These are phyloP conservation scores for Elgaria multicarinata DNA, from an alignment of 2,113 vertebrate genomes.

Conservation along the genomic window DNA sequence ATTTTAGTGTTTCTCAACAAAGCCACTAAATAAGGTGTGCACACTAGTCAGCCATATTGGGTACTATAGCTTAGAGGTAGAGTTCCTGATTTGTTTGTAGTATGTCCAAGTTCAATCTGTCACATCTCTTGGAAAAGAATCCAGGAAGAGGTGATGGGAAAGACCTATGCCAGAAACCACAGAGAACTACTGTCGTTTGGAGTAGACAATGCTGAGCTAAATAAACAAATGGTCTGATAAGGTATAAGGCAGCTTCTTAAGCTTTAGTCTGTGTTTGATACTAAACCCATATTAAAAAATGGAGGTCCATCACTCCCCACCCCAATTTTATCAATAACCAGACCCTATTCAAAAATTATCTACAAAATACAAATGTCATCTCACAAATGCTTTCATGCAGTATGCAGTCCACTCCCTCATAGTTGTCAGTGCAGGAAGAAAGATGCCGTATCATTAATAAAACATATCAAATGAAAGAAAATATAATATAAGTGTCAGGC, in stretches of 20 bases:
- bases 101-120: background rate
- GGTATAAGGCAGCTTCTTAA: background rate
- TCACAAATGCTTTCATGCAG: background rate
- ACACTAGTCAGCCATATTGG: background rate
- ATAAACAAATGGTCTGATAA: no score
- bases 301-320: background rate
- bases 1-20: background rate
- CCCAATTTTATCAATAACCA: background rate
- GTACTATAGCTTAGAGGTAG: background rate
- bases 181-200: background rate
- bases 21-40: background rate
- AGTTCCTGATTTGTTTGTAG: background rate
- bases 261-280: background rate
- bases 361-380: background rate
- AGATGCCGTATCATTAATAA: background rate
- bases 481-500: background rate
- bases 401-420: background rate
- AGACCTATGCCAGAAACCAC: background rate
- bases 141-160: background rate
- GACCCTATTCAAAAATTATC: background rate
- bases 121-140: background rate
- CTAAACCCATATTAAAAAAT: background rate
- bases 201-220: background rate
- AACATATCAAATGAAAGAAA: background rate
- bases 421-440: background rate